Base-by-base conservation (phyloP, 2,888 invertebrate genomes). In the Pseudanteris insignis region DNA sequence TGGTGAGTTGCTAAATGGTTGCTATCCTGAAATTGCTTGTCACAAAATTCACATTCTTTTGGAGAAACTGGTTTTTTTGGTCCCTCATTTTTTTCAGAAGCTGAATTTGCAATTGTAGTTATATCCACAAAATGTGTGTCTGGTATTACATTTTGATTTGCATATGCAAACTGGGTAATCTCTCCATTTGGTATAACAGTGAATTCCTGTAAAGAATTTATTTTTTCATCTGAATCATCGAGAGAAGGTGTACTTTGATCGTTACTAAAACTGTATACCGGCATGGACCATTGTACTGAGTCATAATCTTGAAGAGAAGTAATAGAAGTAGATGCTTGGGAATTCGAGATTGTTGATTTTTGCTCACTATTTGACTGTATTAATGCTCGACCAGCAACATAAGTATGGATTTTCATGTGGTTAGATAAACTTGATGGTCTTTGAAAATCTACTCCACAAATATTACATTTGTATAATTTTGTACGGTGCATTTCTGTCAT, bases 341-440 rank as follows among this genome's bases (percentile, higher is more conserved):
- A 29, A 24, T 74, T 72, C 0, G 67, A 9, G 26, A 38, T 51
- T 2, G 51, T 26, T 43, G 61, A 38, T 38, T 67, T 69, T 6
- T 10, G 18, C 4, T 46, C 28, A 18, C 63, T 62, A 46, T 72
- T 64, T 2, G 68, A 48, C 29, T 72, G 73, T 37, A 76, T 50
- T 32, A 82, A 70, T 29, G 81, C 79, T 63, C 82, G 72, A 1
- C 81, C 81, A 1, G 81, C 80, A 2, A 77, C 75, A 53, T 81
- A 82, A 3, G 75, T 78, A 53, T 82, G 82, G 32, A 82, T 81
- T 63, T 83, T 84, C 82, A 83, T 81, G 63, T 84, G 84, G 69
- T 83, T 83, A 1, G 82, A 81, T 6, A 84, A 71, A 65, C 83
- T 83, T 24, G 82, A 82, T 21, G 82, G 81, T 25, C 83, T 72